phyloP scores from a whole-genome alignment of 2,797 vertebrate species.

The Liasis olivaceus region DNA sequence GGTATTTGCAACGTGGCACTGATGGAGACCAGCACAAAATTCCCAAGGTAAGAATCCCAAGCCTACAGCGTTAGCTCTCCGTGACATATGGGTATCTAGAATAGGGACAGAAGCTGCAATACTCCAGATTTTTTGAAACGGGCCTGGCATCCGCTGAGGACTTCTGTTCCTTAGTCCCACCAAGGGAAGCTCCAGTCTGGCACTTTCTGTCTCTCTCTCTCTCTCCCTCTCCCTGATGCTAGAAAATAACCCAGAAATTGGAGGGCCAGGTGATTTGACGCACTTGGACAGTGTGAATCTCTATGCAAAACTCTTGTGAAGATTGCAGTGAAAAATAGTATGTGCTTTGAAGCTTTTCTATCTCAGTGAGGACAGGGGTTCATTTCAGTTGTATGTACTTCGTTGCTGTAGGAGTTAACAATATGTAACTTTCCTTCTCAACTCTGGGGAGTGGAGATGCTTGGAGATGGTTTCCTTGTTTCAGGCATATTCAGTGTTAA shows the following conservation, averaged over 20 bases:
- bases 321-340: slow-evolving; percentile 34
- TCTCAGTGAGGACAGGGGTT: not conserved
- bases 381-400: slow-evolving; percentile 15
- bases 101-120: not conserved
- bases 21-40: too few relatives aligned
- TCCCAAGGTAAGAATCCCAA: not conserved
- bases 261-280: not conserved
- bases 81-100: not conserved
- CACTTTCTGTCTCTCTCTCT: not conserved
- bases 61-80: not conserved
- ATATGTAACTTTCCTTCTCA: not conserved
- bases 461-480: not conserved
- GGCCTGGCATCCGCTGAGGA: not conserved
- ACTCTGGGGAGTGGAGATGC: not conserved
- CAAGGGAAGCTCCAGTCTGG: not conserved
- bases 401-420: slow-evolving; percentile 4
- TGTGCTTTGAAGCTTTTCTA: not conserved
- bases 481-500: not conserved
- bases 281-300: slow-evolving; percentile 53
- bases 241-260: not conserved
- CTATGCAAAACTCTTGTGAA: slow-evolving; percentile 60
- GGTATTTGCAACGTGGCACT: too few relatives aligned
- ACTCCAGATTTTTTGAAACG: not conserved
- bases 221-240: too few relatives aligned
- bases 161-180: not conserved